Percentiles rank a stretch among this genome's conserved stretches.
Evolutionary conservation across 2,888 invertebrate genomes (phyloP).

Genomic region (Adelphocoris suturalis): DNA sequence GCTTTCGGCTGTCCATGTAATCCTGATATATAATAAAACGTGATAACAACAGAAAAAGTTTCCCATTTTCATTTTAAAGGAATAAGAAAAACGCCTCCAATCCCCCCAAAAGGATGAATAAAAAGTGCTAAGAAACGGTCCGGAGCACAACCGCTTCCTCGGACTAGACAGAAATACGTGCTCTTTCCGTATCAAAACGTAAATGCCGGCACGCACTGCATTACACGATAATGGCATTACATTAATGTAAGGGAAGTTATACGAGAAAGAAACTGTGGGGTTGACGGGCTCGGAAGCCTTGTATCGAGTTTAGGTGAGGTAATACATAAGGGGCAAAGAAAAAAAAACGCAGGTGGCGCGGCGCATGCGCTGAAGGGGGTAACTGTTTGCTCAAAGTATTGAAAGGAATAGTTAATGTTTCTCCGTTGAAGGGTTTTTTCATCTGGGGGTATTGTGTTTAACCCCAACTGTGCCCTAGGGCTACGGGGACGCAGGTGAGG

Average conservation of each 20-base stretch:
- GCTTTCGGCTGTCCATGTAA: not conserved
- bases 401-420: constrained; percentile 67
- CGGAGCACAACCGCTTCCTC: not conserved
- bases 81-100: not conserved
- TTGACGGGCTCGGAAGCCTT: constrained; percentile 10
- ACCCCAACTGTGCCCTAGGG: constrained; percentile 54
- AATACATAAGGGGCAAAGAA: constrained; percentile 26
- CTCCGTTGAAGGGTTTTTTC: constrained; percentile 56
- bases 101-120: not conserved
- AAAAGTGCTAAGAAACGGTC: not conserved
- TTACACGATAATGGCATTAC: constrained; percentile 50
- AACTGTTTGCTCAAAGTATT: constrained; percentile 62
- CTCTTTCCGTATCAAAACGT: not conserved
- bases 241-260: constrained; percentile 50
- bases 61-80: not conserved
- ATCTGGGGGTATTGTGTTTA: not conserved
- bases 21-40: not conserved
- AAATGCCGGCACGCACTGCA: not conserved
- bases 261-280: not conserved
- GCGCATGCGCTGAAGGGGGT: constrained; percentile 65
- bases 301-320: constrained; percentile 45
- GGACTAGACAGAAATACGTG: not conserved
- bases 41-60: not conserved
- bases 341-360: constrained; percentile 52
- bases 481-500: constrained; percentile 56